Percentiles rank a stretch among this genome's conserved stretches.
These are phyloP conservation scores for Ophioderma brevispina DNA, from an alignment of 35 echinoderm and acorn worm species.

Conservation along the genomic window DNA sequence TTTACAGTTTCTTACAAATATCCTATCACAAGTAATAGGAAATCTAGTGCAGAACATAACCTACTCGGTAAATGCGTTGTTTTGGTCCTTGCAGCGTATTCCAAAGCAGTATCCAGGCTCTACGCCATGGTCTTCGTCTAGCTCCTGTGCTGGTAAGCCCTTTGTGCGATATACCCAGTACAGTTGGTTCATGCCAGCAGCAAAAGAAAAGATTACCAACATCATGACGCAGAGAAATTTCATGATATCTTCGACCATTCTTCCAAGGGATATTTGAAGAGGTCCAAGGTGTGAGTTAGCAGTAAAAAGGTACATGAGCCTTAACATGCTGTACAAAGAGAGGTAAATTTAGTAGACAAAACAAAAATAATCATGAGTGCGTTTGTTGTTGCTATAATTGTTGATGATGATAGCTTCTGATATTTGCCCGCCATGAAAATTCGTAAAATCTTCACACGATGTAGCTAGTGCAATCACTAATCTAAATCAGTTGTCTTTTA, in stretches of 20 bases:
- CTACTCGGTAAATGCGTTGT: conserved; percentile 95
- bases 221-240: conserved; percentile 90
- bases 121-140: not conserved
- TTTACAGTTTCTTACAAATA: too few relatives aligned
- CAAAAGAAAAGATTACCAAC: conserved; percentile 89
- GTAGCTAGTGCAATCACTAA: too few relatives aligned
- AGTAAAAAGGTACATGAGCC: conserved; percentile 92
- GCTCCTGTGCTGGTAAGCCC: not conserved
- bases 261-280: conserved; percentile 89
- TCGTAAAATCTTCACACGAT: too few relatives aligned
- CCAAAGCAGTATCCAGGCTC: conserved; percentile 36
- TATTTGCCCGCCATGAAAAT: too few relatives aligned
- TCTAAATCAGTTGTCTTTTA: too few relatives aligned
- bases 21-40: too few relatives aligned
- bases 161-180: conserved; percentile 69
- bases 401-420: too few relatives aligned
- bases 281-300: conserved; percentile 95
- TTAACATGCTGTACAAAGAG: conserved; percentile 70
- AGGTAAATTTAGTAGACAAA: not conserved
- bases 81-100: conserved; percentile 66
- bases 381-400: too few relatives aligned
- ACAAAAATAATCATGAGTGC: too few relatives aligned
- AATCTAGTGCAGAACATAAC: too few relatives aligned
- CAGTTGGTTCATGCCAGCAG: conserved; percentile 90
- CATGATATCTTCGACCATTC: conserved; percentile 94